Evolutionary conservation across 2,888 invertebrate genomes (phyloP), one percentile per base, ranked within the genome.

Genomic region (Didymodactylos carnosus): DNA sequence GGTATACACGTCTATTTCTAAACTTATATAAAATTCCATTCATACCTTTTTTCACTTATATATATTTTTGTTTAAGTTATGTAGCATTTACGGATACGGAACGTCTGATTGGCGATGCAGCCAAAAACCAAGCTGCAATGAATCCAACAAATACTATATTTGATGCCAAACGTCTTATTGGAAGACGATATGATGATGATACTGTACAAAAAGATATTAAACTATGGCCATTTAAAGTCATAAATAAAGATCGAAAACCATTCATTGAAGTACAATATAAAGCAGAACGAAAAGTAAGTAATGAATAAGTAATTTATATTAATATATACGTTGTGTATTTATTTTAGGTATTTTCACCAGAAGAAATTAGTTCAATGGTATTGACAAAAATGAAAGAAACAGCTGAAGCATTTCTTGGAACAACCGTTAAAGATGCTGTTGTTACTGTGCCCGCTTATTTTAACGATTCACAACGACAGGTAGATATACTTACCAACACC

Each of bases 1-100:
- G n/a, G n/a, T n/a, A n/a, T n/a, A n/a, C n/a, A n/a, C n/a, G n/a
- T n/a, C n/a, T n/a, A n/a, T n/a, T n/a, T n/a, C n/a, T n/a, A n/a
- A n/a, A n/a, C n/a, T n/a, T n/a, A n/a, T n/a, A n/a, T n/a, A n/a
- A n/a, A n/a, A n/a, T n/a, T n/a, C n/a, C n/a, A n/a, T n/a, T n/a
- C n/a, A n/a, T n/a, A n/a, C n/a, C n/a, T n/a, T n/a, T n/a, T n/a
- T n/a, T n/a, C n/a, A n/a, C n/a, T n/a, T n/a, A n/a, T n/a, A n/a
- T n/a, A n/a, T n/a, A n/a, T n/a, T n/a, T n/a, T n/a, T n/a, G n/a
- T n/a, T n/a, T n/a, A n/a, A 88, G 88, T 73, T 89, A 89, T 82
- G 89, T 89, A 73, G 89, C 89, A 29, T 89, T 89, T 82, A 89
- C 84, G 85, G 85, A 85, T 78, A 82, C 82, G 4, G 85, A 85